Percentiles rank a stretch among this genome's conserved stretches.
These are phyloP conservation scores for Nebria brevicollis DNA, from an alignment of 2,888 invertebrate species.

Conservation along the genomic window DNA sequence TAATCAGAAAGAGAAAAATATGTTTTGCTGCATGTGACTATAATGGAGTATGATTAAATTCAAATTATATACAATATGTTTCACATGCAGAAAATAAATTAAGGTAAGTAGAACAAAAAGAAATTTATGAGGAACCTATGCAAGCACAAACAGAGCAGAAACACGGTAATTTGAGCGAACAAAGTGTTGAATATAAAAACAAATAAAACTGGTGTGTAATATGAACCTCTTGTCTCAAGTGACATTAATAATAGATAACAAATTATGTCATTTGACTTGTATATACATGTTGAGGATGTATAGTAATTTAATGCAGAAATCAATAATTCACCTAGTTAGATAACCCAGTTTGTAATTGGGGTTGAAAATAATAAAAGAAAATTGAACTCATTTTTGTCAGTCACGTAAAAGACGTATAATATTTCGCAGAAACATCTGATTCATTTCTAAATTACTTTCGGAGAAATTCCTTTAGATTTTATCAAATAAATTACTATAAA, in stretches of 20 bases:
- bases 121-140: neutral
- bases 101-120: neutral
- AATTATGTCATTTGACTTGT: neutral
- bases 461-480: neutral
- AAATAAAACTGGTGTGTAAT: neutral
- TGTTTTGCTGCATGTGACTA: neutral
- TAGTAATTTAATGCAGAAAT: neutral
- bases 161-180: neutral
- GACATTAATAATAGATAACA: neutral
- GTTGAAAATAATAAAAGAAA: neutral
- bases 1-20: no score
- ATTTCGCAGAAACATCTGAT: neutral
- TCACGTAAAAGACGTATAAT: neutral
- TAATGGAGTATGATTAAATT: neutral
- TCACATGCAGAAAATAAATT: neutral
- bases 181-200: neutral
- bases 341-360: conserved; percentile 12
- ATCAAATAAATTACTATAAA: neutral
- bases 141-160: neutral
- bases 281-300: neutral
- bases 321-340: conserved; percentile 10
- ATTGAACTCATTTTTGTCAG: neutral
- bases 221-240: neutral
- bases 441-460: neutral
- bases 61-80: neutral